These are phyloP conservation scores for Quadroppia sp. DNA, from an alignment of 2,888 invertebrate genomes.

Conservation along the genomic window DNA sequence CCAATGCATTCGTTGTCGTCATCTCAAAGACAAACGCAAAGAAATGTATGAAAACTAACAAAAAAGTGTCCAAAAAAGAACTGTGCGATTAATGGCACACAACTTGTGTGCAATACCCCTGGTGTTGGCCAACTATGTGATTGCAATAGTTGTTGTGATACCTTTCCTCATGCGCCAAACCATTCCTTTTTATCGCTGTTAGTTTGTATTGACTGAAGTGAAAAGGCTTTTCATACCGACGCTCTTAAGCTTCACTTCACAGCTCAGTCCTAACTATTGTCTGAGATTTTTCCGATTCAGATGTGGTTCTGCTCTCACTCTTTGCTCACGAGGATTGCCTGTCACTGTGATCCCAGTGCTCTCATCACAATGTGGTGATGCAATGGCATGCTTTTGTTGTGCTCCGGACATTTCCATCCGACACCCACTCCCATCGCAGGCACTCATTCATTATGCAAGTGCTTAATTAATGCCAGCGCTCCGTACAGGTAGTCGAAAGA, in stretches of 20 bases:
- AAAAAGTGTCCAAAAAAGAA: background rate
- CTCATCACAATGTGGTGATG: too few relatives aligned
- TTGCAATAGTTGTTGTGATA: background rate
- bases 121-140: background rate
- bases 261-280: background rate
- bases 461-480: conserved; percentile 2
- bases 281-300: background rate
- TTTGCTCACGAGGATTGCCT: too few relatives aligned
- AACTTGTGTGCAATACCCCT: background rate
- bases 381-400: too few relatives aligned
- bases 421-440: background rate
- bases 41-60: background rate
- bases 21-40: background rate
- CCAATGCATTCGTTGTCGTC: background rate
- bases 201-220: background rate
- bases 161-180: background rate
- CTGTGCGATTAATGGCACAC: background rate
- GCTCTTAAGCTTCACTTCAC: background rate
- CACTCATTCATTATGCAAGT: background rate
- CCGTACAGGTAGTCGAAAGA: conserved; percentile 26
- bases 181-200: background rate
- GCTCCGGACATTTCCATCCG: background rate
- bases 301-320: background rate
- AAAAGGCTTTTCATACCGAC: background rate
- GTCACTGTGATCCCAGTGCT: too few relatives aligned